Base-by-base conservation (phyloP, 2,113 vertebrate species). In the Probosciger aterrimus region DNA sequence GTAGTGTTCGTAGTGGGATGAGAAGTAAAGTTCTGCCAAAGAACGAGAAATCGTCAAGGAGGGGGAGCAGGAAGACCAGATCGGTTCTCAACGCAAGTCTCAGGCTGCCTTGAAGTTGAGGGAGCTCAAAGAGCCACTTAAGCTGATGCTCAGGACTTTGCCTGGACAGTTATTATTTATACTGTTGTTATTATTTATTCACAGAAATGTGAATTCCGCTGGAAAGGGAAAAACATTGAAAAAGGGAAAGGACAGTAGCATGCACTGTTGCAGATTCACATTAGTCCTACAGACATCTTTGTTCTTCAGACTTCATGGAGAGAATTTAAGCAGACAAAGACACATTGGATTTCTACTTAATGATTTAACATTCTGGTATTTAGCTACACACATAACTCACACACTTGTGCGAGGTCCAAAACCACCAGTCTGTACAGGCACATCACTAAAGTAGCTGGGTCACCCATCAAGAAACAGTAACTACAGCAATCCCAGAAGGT, bases 21-120 rank as follows among this genome's bases (percentile, higher is more conserved):
- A 87, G 93, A 91, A 84, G 74, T 52, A 92, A 96, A 94, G 47
- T 67, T 87, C 90, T 92, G 90, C 93, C 91, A 95, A 44, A 86
- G 33, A 82, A 96, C 88, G 82, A 97, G 92, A 49, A 82, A 93
- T 52, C 52, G 30, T 44, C 28, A 91, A 41, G 63, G 35, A 84
- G 74, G 81, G 49, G n/a, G 76, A 93, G 83, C 73, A 82, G 76
- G 52, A 97, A 80, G 52, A 93, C 57, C 2, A 2, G 52, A 44
- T 25, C 0, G 1, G 24, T 65, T 86, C 92, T 92, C 17, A 0
- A 57, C 50, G 88, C 2, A 2, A n/a, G 20, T 52, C 82, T 86
- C 76, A n/a, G 80, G 35, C 88, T 96, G 69, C 93, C 90, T 88
- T 92, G 46, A 90, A 86, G 55, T 41, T 0, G 0, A 74, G 69